Percentiles rank a stretch among this genome's conserved stretches.
Evolutionary conservation across 2,113 vertebrate genomes (phyloP).

Genomic region (Puma concolor): DNA sequence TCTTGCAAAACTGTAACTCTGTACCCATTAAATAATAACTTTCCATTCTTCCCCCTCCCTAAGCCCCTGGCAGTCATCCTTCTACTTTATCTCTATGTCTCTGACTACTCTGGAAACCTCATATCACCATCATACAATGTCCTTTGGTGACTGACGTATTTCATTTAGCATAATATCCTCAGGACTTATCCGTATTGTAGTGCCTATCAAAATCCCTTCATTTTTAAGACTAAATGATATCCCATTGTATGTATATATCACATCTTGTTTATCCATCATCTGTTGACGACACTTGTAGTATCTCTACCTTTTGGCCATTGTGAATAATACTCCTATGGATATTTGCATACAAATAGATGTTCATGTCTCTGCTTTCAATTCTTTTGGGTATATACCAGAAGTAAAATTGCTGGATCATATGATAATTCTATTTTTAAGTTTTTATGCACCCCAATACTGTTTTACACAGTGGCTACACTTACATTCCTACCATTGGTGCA

Average conservation of each 20-base stretch:
- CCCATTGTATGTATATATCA: not conserved
- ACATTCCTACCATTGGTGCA: not conserved
- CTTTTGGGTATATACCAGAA: not conserved
- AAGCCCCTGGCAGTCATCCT: not conserved
- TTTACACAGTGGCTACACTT: not conserved
- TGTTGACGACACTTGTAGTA: not conserved
- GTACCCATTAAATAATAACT: not conserved
- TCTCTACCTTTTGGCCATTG: not conserved
- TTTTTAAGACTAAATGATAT: slow-evolving; percentile 21
- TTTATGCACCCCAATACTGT: not conserved
- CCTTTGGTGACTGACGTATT: not conserved
- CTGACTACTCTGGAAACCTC: not conserved
- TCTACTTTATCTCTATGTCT: not conserved
- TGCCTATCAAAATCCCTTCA: not conserved
- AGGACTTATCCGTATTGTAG: not conserved
- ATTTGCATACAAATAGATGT: not conserved
- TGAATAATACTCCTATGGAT: not conserved
- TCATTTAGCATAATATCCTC: not conserved
- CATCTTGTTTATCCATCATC: not conserved
- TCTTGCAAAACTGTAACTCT: not conserved
- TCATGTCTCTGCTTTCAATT: not conserved
- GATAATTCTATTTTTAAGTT: not conserved
- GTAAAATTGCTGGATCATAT: not conserved
- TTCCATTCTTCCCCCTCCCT: not conserved
- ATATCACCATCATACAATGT: not conserved